Conservation (phyloP, 2,797 vertebrate species). For the Etheostoma perlongum region DNA sequence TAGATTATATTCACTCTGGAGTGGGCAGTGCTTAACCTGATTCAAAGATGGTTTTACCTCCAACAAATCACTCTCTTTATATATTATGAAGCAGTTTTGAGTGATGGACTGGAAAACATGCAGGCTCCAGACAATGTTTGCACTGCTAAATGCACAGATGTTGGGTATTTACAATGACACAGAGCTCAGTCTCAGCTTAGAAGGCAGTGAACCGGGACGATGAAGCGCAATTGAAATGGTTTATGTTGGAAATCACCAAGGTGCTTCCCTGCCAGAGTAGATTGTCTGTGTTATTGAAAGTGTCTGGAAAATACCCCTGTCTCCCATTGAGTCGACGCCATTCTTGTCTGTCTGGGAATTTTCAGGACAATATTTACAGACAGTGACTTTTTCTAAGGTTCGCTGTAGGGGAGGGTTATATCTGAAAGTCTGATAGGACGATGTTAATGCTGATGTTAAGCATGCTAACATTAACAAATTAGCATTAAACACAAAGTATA, state of each 20-base stretch:
- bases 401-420: constrained; percentile 5
- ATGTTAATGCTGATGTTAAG: too few relatives aligned
- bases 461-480: neutral
- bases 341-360: constrained; percentile 72
- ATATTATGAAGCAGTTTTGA: constrained; percentile 34
- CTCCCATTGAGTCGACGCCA: constrained; percentile 51
- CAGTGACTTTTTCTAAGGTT: constrained; percentile 41
- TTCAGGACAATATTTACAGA: constrained; percentile 74
- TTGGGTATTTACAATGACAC: constrained; percentile 41
- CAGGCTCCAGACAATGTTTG: constrained; percentile 42
- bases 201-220: constrained; percentile 42
- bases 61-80: constrained; percentile 17
- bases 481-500: neutral
- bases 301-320: constrained; percentile 82
- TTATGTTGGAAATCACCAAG: constrained; percentile 66
- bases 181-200: constrained; percentile 30
- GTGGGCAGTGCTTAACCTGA: constrained; percentile 19
- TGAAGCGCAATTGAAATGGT: constrained; percentile 69
- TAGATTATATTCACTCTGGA: neutral
- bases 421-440: neutral
- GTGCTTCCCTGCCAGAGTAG: constrained; percentile 72
- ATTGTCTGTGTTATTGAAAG: constrained; percentile 81
- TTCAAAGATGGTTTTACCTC: constrained; percentile 40
- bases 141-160: constrained; percentile 63
- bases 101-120: constrained; percentile 57